phyloP scores from a whole-genome alignment of 2,797 vertebrate genomes.

The Rhincodon typus region DNA sequence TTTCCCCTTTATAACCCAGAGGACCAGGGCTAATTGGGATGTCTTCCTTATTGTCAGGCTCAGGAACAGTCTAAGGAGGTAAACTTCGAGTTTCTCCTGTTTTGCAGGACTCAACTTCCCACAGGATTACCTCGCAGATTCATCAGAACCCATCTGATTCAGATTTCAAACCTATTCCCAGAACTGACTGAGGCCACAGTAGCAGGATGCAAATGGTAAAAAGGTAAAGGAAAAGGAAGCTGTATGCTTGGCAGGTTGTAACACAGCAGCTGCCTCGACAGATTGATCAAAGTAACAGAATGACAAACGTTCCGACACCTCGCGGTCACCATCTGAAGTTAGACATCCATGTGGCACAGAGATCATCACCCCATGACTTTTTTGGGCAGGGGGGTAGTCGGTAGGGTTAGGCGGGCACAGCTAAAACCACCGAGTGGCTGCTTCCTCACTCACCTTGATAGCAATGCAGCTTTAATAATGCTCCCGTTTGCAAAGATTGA shows the following conservation, averaged over 20 bases:
- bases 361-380: neutral
- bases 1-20: neutral
- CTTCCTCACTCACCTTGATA: neutral
- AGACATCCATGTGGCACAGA: neutral
- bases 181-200: neutral
- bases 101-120: neutral
- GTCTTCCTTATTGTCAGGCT: neutral
- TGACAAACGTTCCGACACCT: neutral
- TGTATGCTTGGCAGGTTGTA: neutral
- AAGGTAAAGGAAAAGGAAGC: neutral
- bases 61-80: neutral
- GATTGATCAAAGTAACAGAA: neutral
- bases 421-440: neutral
- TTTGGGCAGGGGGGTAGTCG: neutral
- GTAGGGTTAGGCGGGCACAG: neutral
- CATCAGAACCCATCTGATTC: neutral
- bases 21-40: neutral
- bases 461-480: neutral
- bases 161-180: neutral
- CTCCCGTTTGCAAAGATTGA: neutral
- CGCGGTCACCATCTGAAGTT: neutral
- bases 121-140: neutral
- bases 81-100: neutral
- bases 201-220: neutral
- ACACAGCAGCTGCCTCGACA: neutral